Evolutionary conservation across 1,140 invertebrate species (phyloP).

Genomic region (Monomorium pharaonis): DNA sequence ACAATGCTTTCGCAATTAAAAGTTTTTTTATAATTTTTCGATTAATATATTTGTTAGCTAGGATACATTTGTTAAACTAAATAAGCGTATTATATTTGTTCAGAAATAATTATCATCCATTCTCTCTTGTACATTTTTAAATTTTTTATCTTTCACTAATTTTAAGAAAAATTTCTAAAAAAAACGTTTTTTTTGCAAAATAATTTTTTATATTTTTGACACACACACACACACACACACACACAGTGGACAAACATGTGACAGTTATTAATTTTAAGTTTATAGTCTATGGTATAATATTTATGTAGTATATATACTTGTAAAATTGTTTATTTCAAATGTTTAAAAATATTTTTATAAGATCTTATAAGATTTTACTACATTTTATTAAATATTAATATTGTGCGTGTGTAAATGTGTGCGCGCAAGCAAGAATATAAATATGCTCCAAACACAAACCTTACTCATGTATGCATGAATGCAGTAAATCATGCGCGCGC

Average conservation of each 20-base stretch:
- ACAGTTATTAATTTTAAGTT: not conserved
- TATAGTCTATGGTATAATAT: not conserved
- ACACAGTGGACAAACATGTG: no score
- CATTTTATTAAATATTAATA: no score
- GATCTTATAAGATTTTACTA: not conserved
- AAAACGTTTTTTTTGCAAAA: not conserved
- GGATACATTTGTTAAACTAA: not conserved
- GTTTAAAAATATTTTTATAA: not conserved
- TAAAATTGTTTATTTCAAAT: not conserved
- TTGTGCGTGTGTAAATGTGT: no score
- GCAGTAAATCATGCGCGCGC: no score
- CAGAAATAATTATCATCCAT: not conserved
- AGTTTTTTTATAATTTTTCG: not conserved
- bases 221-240: not conserved
- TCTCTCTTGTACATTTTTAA: not conserved
- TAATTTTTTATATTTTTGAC: not conserved
- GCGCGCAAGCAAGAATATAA: no score
- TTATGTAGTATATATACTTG: not conserved
- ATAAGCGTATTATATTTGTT: not conserved
- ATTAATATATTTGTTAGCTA: not conserved
- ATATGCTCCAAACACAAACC: no score
- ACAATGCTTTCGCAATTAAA: not conserved
- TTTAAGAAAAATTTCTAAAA: not conserved
- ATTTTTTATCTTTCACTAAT: not conserved
- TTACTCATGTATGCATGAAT: no score